Evolutionary conservation across 1,140 invertebrate species (phyloP), one percentile per base, ranked within the genome.

Genomic region (Tenebrio molitor): DNA sequence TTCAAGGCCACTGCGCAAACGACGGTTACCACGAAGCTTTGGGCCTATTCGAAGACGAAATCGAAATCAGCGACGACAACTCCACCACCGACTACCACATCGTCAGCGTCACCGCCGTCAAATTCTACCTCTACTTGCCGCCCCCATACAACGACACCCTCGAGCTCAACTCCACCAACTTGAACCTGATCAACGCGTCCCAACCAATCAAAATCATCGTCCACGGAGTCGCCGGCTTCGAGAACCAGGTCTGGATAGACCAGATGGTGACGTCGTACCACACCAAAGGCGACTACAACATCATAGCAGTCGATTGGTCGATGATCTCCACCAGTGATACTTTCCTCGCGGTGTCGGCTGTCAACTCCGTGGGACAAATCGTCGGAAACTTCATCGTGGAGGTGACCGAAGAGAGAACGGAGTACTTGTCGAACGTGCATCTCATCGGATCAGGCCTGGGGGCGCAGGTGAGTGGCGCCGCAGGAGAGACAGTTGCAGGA

Each of bases 401-500:
- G 12, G n/a, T 58, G 21, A 29, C 21, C 2, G 4, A 29, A 8
- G n/a, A 25, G 3, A 58, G 29, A 12, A n/a, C n/a, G 15, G 21
- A 58, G 23, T 58, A 14, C 23, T 25, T 58, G n/a, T 29, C 50
- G 1, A 23, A 58, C 0, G 50, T 83, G 0, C 88, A 89, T 76
- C 67, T 89, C 15, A 79, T 90, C 1, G 89, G 88, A 0, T 87
- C 89, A 76, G 89, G 88, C 67, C 71, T 90, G n/a, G 89, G 89
- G 0, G 88, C 87, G 0, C 88, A 90, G 39, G 80, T 86, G 0
- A 87, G 87, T 0, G 88, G 88, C 0, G 84, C 86, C 10, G 86
- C 87, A 0, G 89, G 19, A 14, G 78, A 78, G 3, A 29, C 44
- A 19, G 62, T 79, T 41, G 10, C 8, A 14, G 21, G 73, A 78